Conservation (phyloP, 2,888 invertebrate species). For the Cremastobaeus sp. region DNA sequence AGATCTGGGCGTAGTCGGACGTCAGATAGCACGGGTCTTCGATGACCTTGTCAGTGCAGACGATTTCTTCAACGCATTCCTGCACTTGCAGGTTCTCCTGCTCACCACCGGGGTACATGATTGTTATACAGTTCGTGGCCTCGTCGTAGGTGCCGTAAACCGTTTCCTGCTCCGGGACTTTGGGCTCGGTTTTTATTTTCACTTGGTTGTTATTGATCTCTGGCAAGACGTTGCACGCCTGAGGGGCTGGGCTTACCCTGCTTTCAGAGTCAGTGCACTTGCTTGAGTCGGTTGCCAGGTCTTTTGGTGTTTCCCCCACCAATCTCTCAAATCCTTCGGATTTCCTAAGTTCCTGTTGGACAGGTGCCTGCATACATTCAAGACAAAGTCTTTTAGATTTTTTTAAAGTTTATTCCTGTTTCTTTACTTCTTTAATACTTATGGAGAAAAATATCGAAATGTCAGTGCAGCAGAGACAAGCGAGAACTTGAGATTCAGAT, state of each 20-base stretch:
- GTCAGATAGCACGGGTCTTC: conserved; percentile 60
- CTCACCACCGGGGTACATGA: conserved; percentile 82
- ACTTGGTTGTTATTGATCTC: conserved; percentile 38
- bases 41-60: conserved; percentile 60
- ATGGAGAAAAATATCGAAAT: conserved; percentile 47
- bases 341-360: conserved; percentile 78
- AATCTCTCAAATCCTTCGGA: conserved; percentile 82
- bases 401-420: conserved; percentile 40
- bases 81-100: conserved; percentile 79
- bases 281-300: conserved; percentile 89
- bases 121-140: conserved; percentile 85
- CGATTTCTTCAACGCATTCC: conserved; percentile 71
- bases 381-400: conserved; percentile 45
- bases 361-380: conserved; percentile 71
- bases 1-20: conserved; percentile 62
- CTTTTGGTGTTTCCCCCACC: conserved; percentile 93
- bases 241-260: conserved; percentile 11
- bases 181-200: conserved; percentile 69
- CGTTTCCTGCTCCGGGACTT: conserved; percentile 80
- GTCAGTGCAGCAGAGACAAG: too few species aligned
- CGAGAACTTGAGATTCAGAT: too few species aligned
- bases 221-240: not conserved
- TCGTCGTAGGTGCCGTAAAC: conserved; percentile 87
- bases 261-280: conserved; percentile 70
- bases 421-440: conserved; percentile 10